Percentiles rank a stretch among this genome's conserved stretches.
These are phyloP conservation scores for Drosophila triauraria DNA, from an alignment of 1,140 invertebrate genomes.

Conservation along the genomic window DNA sequence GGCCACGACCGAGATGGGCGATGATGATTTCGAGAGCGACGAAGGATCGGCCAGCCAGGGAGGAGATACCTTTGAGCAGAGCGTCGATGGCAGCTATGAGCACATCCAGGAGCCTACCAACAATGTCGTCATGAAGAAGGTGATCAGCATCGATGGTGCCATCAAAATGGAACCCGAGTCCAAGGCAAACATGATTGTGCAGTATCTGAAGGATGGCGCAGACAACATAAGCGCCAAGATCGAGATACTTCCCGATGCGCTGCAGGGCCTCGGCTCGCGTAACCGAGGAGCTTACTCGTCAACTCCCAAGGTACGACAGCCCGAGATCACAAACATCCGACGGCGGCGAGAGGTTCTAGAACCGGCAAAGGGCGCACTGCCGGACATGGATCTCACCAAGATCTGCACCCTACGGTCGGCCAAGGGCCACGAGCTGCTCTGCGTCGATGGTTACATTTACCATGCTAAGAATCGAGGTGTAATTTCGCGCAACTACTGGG, in stretches of 20 bases:
- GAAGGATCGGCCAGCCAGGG: slow-evolving; percentile 35
- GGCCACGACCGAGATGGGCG: background rate
- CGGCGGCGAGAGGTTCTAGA: slow-evolving; percentile 38
- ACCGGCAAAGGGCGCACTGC: background rate
- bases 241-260: slow-evolving; percentile 49
- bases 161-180: slow-evolving; percentile 67
- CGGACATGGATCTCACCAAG: slow-evolving; percentile 77
- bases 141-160: slow-evolving; percentile 68
- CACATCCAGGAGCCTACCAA: slow-evolving; percentile 3
- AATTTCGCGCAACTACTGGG: slow-evolving; percentile 79
- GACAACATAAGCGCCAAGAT: slow-evolving; percentile 71
- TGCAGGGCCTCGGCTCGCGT: slow-evolving; percentile 2
- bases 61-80: slow-evolving; percentile 22
- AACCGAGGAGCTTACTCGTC: slow-evolving; percentile 18
- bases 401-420: slow-evolving; percentile 77
- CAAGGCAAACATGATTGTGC: slow-evolving; percentile 63
- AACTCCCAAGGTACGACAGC: slow-evolving; percentile 47
- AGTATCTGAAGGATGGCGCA: slow-evolving; percentile 66
- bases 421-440: slow-evolving; percentile 76
- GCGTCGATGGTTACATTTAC: slow-evolving; percentile 80
- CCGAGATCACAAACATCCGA: slow-evolving; percentile 60
- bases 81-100: slow-evolving; percentile 34
- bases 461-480: slow-evolving; percentile 75
- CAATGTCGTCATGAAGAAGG: slow-evolving; percentile 65
- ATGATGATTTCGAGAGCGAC: slow-evolving; percentile 46